These are phyloP conservation scores for Solen grandis DNA, from an alignment of 1,140 invertebrate genomes.

Conservation along the genomic window DNA sequence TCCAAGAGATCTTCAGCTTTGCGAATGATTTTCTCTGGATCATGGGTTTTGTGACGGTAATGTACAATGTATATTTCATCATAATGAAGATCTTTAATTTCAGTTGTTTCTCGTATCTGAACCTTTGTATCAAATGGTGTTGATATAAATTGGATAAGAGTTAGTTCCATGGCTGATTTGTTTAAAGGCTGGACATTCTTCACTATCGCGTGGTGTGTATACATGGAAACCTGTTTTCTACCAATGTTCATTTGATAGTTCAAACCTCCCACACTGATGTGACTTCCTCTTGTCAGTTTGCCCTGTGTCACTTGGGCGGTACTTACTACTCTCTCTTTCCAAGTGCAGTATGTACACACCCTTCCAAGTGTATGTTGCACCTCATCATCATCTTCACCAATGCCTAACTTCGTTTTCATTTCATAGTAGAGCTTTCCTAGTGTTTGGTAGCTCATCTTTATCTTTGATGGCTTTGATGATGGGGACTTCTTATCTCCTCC, in stretches of 20 bases:
- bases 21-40: neutral
- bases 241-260: neutral
- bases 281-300: neutral
- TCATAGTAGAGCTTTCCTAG: too few relatives aligned
- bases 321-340: slow-evolving; percentile 11
- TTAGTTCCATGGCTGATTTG: neutral
- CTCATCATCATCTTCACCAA: too few relatives aligned
- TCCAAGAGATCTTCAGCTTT: slow-evolving; percentile 1
- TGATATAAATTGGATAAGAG: slow-evolving; percentile 13
- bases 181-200: neutral
- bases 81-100: neutral
- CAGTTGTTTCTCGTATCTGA: slow-evolving; percentile 1
- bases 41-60: neutral
- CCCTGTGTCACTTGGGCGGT: neutral
- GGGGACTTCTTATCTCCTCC: too few relatives aligned
- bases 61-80: slow-evolving; percentile 24
- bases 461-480: too few relatives aligned
- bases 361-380: too few relatives aligned
- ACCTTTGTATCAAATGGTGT: slow-evolving; percentile 2
- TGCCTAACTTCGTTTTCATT: too few relatives aligned
- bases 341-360: neutral
- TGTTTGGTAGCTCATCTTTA: too few relatives aligned
- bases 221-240: neutral
- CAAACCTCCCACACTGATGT: slow-evolving; percentile 5
- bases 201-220: slow-evolving; percentile 25